phyloP scores from a whole-genome alignment of 1,140 invertebrate genomes.

The Rhyzopertha dominica region DNA sequence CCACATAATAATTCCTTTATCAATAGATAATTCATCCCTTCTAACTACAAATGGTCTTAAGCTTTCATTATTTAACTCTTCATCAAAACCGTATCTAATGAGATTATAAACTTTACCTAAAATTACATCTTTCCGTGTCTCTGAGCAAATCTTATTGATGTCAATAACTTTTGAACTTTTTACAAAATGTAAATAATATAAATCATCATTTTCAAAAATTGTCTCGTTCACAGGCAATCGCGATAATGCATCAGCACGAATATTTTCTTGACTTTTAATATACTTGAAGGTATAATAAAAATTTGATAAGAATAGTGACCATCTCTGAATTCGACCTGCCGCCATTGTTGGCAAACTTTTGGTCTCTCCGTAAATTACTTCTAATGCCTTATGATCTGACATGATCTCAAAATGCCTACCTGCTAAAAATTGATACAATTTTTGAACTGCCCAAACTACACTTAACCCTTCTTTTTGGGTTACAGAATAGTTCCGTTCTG shows the following conservation, averaged over 20 bases:
- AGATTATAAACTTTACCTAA: conserved; percentile 6
- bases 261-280: no score
- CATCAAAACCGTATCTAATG: conserved; percentile 5
- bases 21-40: no score
- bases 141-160: conserved; percentile 7
- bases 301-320: conserved; percentile 35
- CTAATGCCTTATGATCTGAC: conserved; percentile 50
- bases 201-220: conserved; percentile 6
- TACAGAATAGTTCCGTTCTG: conserved; percentile 50
- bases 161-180: conserved; percentile 4
- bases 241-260: conserved; percentile 27
- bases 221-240: conserved; percentile 13
- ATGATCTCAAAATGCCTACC: conserved; percentile 35
- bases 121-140: conserved; percentile 4
- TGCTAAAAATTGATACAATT: conserved; percentile 50
- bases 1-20: no score
- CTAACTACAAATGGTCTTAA: no score
- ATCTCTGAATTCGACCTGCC: conserved; percentile 35
- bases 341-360: conserved; percentile 34
- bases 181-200: conserved; percentile 13
- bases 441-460: conserved; percentile 48
- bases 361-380: conserved; percentile 42
- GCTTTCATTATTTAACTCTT: conserved; percentile 8
- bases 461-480: conserved; percentile 52
- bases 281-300: conserved; percentile 37